These are phyloP conservation scores for Todus mexicanus DNA, from an alignment of 2,797 vertebrate species.

Conservation along the genomic window DNA sequence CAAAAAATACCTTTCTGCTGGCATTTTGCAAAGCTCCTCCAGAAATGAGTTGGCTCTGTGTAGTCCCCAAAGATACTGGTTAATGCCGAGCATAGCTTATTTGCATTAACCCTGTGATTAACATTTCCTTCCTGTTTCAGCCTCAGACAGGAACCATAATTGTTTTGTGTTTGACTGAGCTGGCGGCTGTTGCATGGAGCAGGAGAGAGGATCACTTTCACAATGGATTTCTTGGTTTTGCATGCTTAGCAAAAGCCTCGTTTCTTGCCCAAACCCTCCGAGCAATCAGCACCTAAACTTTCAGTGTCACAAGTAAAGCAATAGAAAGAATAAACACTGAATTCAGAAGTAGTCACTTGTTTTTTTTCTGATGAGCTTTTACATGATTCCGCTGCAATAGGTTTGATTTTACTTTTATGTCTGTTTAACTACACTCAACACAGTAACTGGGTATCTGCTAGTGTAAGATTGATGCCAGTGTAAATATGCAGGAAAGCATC, in stretches of 20 bases:
- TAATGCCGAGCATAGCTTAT: background rate
- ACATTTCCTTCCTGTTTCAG: slow-evolving; percentile 28
- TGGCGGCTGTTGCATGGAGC: background rate
- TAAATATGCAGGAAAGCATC: background rate
- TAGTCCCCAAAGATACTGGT: background rate
- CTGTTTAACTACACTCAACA: background rate
- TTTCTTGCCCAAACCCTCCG: background rate
- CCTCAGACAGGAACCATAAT: background rate
- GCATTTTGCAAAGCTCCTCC: background rate
- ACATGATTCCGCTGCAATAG: background rate
- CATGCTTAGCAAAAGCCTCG: background rate
- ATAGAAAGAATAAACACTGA: background rate
- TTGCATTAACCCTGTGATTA: slow-evolving; percentile 33
- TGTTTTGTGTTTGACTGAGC: background rate
- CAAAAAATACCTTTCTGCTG: background rate
- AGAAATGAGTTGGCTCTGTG: slow-evolving; percentile 3
- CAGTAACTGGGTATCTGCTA: background rate
- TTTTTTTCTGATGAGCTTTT: background rate
- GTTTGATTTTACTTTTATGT: background rate
- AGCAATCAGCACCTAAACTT: background rate
- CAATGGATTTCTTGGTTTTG: background rate
- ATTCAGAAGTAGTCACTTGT: background rate
- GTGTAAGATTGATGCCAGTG: background rate
- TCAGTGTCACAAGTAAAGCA: background rate
- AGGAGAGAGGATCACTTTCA: background rate